These are phyloP conservation scores for Mus caroli DNA, from an alignment of 2,797 vertebrate species.

Conservation along the genomic window DNA sequence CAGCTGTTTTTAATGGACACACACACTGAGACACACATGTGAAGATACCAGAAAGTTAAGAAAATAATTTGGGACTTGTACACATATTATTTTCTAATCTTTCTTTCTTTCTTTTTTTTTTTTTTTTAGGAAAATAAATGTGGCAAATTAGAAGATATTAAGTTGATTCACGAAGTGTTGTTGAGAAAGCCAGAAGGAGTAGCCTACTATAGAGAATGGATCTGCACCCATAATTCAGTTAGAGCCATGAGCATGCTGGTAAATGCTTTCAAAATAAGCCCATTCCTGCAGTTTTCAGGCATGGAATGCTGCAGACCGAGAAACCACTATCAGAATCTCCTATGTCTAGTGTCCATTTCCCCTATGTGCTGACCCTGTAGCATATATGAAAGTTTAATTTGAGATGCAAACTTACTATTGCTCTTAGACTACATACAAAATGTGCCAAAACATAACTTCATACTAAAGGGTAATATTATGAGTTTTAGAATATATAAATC, in stretches of 20 bases:
- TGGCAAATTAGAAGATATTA: slow-evolving; percentile 24
- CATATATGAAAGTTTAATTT: slow-evolving; percentile 79
- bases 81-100: slow-evolving; percentile 8
- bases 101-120: not conserved
- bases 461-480: slow-evolving; percentile 4
- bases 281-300: not conserved
- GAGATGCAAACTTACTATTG: slow-evolving; percentile 56
- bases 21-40: too few relatives aligned
- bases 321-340: slow-evolving; percentile 31
- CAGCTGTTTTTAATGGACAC: not conserved
- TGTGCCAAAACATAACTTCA: slow-evolving; percentile 67
- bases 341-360: slow-evolving; percentile 65
- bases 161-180: not conserved
- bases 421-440: slow-evolving; percentile 65
- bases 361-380: slow-evolving; percentile 67
- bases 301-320: not conserved
- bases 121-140: slow-evolving; percentile 54
- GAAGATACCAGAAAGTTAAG: not conserved
- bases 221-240: slow-evolving; percentile 1
- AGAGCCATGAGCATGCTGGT: slow-evolving; percentile 58
- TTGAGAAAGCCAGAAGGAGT: slow-evolving; percentile 14
- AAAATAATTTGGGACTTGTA: slow-evolving; percentile 19
- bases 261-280: slow-evolving; percentile 27
- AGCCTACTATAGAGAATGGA: slow-evolving; percentile 45
- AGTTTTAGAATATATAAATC: slow-evolving; percentile 19